These are phyloP conservation scores for Teleogryllus occipitalis DNA, from an alignment of 1,140 invertebrate species.

Conservation along the genomic window DNA sequence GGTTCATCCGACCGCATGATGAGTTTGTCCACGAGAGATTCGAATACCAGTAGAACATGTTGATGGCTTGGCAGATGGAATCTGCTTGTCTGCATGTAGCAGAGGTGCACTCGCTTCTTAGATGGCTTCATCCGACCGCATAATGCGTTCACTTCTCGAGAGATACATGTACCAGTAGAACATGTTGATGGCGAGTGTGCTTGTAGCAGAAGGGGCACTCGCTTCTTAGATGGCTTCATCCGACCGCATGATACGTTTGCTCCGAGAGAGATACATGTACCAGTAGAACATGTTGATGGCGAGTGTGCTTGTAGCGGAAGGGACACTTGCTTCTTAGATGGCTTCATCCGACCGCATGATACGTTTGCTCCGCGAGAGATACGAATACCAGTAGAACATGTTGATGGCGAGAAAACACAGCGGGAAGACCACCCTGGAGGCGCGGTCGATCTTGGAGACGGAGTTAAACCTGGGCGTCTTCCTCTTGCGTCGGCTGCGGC, in stretches of 20 bases:
- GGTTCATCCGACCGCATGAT: slow-evolving; percentile 29
- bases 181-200: slow-evolving; percentile 51
- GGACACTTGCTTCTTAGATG: background rate
- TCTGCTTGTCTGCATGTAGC: too few species aligned
- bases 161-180: slow-evolving; percentile 74
- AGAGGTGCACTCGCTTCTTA: background rate
- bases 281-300: slow-evolving; percentile 73
- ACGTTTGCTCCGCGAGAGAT: slow-evolving; percentile 55
- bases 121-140: background rate
- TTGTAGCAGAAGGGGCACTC: too few species aligned
- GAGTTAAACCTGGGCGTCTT: slow-evolving; percentile 60
- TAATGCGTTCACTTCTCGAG: slow-evolving; percentile 49
- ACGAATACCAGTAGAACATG: slow-evolving; percentile 70
- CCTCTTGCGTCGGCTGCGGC: slow-evolving; percentile 12
- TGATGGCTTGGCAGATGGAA: slow-evolving; percentile 55
- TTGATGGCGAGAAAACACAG: slow-evolving; percentile 67
- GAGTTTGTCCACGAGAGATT: slow-evolving; percentile 56
- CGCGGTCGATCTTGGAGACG: slow-evolving; percentile 69
- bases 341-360: slow-evolving; percentile 29
- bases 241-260: slow-evolving; percentile 41
- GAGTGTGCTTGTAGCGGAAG: too few species aligned
- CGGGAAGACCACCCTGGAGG: slow-evolving; percentile 66
- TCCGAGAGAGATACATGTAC: slow-evolving; percentile 61
- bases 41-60: slow-evolving; percentile 70
- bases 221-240: background rate